Conservation (phyloP, 2,888 invertebrate genomes). For the Drosophila hamatofila region DNA sequence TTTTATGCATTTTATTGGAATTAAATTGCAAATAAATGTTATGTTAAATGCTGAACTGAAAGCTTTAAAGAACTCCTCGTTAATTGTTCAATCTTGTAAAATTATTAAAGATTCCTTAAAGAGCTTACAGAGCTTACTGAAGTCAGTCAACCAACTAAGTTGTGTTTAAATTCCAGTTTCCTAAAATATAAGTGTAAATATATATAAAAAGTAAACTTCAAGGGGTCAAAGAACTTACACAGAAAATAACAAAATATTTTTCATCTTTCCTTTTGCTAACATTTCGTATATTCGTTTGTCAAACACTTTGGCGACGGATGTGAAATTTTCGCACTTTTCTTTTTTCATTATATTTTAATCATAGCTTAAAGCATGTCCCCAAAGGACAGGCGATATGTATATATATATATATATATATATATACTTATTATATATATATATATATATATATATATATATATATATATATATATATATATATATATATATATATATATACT, state of each 20-base stretch:
- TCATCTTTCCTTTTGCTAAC: background rate
- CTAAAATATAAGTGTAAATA: background rate
- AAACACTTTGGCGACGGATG: background rate
- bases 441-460: constrained; percentile 14
- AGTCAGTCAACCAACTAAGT: background rate
- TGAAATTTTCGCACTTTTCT: background rate
- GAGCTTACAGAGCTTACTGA: background rate
- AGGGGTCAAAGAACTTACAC: background rate
- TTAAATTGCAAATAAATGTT: too few relatives aligned
- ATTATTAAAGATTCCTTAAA: background rate
- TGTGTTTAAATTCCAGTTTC: background rate
- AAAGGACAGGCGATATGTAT: background rate
- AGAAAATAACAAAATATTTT: background rate
- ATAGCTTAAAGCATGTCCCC: background rate
- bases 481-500: constrained; percentile 4
- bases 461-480: background rate
- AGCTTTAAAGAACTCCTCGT: background rate
- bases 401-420: constrained; percentile 3
- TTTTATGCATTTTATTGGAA: too few relatives aligned
- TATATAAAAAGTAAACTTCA: background rate
- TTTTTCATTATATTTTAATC: background rate
- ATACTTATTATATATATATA: constrained; percentile 1
- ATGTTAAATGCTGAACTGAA: too few relatives aligned
- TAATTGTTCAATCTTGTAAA: background rate
- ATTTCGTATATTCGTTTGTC: background rate